phyloP scores from a whole-genome alignment of 2,113 vertebrate species.

The Polypterus bichir region DNA sequence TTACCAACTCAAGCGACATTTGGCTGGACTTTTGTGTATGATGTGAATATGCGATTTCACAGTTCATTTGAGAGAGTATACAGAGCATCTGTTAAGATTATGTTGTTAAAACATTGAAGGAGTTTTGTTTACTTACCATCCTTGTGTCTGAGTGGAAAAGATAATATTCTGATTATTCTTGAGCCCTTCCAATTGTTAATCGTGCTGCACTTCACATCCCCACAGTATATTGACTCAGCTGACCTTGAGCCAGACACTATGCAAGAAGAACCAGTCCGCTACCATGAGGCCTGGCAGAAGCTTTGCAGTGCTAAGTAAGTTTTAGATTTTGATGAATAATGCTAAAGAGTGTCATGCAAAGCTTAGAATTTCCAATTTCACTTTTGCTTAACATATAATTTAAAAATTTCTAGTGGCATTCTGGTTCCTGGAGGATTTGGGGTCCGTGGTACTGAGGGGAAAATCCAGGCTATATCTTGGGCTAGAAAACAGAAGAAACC shows the following conservation, averaged over 20 bases:
- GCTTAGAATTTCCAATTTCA: not conserved
- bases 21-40: too few relatives aligned
- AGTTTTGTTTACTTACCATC: not conserved
- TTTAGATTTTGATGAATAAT: not conserved
- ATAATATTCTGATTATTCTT: too few relatives aligned
- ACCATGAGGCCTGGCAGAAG: conserved; percentile 94
- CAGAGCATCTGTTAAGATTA: too few relatives aligned
- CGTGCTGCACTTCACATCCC: not conserved
- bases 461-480: conserved; percentile 91
- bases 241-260: conserved; percentile 69
- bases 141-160: not conserved
- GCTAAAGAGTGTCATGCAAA: not conserved
- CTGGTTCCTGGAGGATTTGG: conserved; percentile 93
- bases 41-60: too few relatives aligned
- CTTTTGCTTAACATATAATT: fast-evolving
- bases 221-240: conserved; percentile 84
- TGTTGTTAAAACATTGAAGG: too few relatives aligned
- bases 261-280: conserved; percentile 82
- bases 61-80: too few relatives aligned
- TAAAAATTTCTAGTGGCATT: conserved; percentile 52
- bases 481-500: conserved; percentile 90
- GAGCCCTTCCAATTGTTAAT: too few relatives aligned
- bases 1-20: too few relatives aligned
- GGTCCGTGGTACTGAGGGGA: conserved; percentile 87
- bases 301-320: conserved; percentile 88